Evolutionary conservation across 2,888 invertebrate genomes (phyloP), one percentile per base, ranked within the genome.

Genomic region (Entomobrya proxima): DNA sequence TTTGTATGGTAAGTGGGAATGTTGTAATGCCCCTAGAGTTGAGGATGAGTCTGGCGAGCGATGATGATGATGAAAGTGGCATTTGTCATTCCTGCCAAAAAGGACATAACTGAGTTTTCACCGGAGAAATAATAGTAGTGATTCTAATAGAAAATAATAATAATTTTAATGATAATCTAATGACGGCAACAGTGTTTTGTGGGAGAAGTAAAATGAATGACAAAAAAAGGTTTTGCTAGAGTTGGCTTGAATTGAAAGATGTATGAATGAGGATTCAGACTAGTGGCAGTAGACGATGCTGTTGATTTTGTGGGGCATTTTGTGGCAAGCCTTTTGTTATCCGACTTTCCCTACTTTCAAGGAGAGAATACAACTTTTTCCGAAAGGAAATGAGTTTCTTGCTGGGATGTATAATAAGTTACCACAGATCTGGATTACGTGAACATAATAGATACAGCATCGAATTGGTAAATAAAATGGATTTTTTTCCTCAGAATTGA

Each of bases 141-240:
- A 18, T 35, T n/a, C 6, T 61, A 35, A 35, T 35, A 61, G 37
- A 64, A 64, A 18, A 18, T 37, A 64, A 37, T 24, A 24, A 55
- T 55, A 13, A 61, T n/a, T n/a, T n/a, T 30, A 61, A 61, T 61
- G 30, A n/a, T 69, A 69, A 69, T 69, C 69, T 69, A 69, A 69
- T 69, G 69, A 40, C 44, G 6, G 21, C 44, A 69, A 21, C 21
- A 44, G 44, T 27, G n/a, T 47, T n/a, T 2, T n/a, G 24, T 15
- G 44, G 15, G 7, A 1, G 69, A 1, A n/a, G 4, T 3, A 15
- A 32, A 13, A 32, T n/a, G 18, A 7, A 30, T 13, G 61, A n/a
- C n/a, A n/a, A n/a, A n/a, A n/a, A n/a, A n/a, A n/a, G n/a, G n/a
- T n/a, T n/a, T n/a, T n/a, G n/a, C n/a, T n/a, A n/a, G n/a, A n/a